phyloP scores from a whole-genome alignment of 2,113 vertebrate species.

The Lonchura striata region DNA sequence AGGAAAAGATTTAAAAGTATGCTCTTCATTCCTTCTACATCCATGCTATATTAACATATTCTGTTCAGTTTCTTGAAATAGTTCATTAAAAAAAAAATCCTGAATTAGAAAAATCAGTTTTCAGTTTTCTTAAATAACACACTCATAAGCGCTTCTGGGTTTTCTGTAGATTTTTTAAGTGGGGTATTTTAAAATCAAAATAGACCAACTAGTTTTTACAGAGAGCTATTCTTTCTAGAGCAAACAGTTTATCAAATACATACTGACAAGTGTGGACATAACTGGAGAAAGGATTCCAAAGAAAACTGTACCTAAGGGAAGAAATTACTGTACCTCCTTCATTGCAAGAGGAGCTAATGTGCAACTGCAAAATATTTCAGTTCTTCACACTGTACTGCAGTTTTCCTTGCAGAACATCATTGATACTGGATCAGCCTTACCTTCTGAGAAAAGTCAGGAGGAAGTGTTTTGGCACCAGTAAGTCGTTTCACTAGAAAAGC shows the following conservation, averaged over 20 bases:
- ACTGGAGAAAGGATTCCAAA: background rate
- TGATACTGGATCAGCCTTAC: constrained; percentile 71
- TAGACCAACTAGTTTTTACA: background rate
- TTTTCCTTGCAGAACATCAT: background rate
- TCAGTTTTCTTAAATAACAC: background rate
- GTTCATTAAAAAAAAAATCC: background rate
- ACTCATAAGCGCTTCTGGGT: background rate
- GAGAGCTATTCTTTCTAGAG: background rate
- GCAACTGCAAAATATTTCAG: background rate
- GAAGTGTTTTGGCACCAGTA: constrained; percentile 99
- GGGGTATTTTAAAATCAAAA: background rate
- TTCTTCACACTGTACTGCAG: background rate
- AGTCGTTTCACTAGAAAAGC: constrained; percentile 97
- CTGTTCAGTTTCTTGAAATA: background rate
- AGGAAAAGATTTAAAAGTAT: background rate
- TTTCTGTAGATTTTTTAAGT: background rate
- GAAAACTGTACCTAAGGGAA: background rate
- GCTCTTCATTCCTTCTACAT: background rate
- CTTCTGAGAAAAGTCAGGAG: constrained; percentile 92
- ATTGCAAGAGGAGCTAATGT: background rate
- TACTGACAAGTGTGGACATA: background rate
- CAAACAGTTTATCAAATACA: background rate
- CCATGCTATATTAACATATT: background rate
- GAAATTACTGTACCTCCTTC: background rate
- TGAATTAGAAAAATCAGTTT: background rate